Evolutionary conservation across 2,888 invertebrate species (phyloP), one percentile per base, ranked within the genome.

Genomic region (Matsumyia berberina): DNA sequence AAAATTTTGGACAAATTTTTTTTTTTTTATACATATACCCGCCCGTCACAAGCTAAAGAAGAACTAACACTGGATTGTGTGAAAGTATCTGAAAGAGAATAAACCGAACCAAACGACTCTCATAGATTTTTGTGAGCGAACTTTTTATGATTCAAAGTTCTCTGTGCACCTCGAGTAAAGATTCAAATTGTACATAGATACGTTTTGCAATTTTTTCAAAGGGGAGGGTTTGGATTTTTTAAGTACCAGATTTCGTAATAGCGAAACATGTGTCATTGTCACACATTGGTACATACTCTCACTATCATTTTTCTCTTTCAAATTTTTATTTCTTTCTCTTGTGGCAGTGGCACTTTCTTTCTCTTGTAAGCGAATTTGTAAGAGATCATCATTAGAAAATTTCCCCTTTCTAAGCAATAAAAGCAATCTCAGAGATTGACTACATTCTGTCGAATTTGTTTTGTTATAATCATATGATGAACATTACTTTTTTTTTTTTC

Each of bases 41-140:
- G 66, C 58, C 85, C 85, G 66, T 66, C 76, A 60, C 70, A 70
- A 69, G 39, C 74, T 70, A 74, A 85, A 76, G 74, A 66, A 80
- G 64, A 80, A 80, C 74, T 53, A 76, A 80, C 37, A 85, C 79
- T 85, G 60, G 70, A 67, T 70, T 51, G 37, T 70, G 60, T 66
- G 79, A 76, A 66, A 80, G 39, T 57, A 76, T 70, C 66, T 57
- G 31, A 60, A 62, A 80, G 85, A 85, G 85, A 72, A 73, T 39
- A 33, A 35, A 70, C 57, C 70, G n/a, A n/a, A n/a, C n/a, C n/a
- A n/a, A n/a, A n/a, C n/a, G n/a, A 58, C 70, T 64, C 78, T 79
- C 64, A 64, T 64, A 37, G 19, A 62, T 51, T 3, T 3, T 51
- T 29, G 29, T 51, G 51, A 24, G 51, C 17, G 57, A 12, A 29